Conservation (phyloP, 2,797 vertebrate genomes). For the Sebastes taczanowskii region DNA sequence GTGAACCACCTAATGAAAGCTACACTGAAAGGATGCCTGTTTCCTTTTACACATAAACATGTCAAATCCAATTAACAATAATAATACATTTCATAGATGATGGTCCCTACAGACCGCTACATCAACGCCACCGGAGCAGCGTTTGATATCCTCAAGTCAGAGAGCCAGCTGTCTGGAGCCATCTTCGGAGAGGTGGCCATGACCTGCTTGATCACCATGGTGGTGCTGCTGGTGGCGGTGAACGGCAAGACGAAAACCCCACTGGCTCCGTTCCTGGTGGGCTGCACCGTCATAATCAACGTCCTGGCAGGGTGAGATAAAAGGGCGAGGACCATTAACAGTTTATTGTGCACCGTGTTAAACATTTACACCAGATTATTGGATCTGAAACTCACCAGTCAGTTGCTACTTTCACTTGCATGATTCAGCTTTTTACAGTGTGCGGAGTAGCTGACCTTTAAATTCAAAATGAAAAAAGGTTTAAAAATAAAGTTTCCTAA, state of each 20-base stretch:
- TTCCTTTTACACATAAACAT: not conserved
- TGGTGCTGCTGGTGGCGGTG: constrained; percentile 87
- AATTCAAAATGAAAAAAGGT: not conserved
- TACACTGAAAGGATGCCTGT: not conserved
- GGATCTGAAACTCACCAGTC: not conserved
- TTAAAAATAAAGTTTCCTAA: no score
- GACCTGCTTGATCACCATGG: constrained; percentile 84
- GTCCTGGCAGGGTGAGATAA: constrained; percentile 89
- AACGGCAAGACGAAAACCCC: constrained; percentile 84
- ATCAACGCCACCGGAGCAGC: constrained; percentile 81
- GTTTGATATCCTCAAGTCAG: constrained; percentile 73
- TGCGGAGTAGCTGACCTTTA: no score
- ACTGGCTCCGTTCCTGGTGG: constrained; percentile 85
- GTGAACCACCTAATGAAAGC: not conserved
- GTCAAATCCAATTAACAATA: not conserved
- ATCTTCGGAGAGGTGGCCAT: constrained; percentile 83
- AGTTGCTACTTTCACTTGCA: not conserved
- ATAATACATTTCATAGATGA: constrained; percentile 56
- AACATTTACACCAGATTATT: not conserved
- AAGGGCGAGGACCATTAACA: not conserved
- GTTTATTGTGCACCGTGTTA: not conserved
- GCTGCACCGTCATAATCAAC: constrained; percentile 81
- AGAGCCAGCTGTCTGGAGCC: constrained; percentile 67
- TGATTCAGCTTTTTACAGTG: not conserved
- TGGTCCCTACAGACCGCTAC: constrained; percentile 76